Evolutionary conservation across 2,113 vertebrate genomes (phyloP).

Genomic region (Drymodes brunneopygia): DNA sequence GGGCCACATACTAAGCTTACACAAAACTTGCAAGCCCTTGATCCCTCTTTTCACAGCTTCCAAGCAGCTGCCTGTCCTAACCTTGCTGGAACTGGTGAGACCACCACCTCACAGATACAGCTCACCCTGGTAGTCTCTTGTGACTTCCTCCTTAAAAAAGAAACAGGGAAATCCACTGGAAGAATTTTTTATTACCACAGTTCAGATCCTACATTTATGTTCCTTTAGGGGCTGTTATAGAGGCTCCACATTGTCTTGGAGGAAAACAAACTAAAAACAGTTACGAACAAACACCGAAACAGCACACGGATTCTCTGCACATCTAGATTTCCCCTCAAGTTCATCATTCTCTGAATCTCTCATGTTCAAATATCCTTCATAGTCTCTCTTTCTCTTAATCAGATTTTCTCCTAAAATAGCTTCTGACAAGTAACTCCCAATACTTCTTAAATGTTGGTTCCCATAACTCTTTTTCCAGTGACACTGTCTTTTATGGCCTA

Average conservation of each 20-base stretch:
- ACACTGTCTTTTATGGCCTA: background rate
- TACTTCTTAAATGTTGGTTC: background rate
- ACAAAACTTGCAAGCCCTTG: background rate
- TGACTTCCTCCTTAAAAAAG: background rate
- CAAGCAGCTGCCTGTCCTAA: background rate
- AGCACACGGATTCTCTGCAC: background rate
- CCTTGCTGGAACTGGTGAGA: background rate
- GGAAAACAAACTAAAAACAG: background rate
- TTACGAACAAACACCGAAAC: background rate
- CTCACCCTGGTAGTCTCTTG: background rate
- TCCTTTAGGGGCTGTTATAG: background rate
- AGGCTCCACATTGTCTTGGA: background rate
- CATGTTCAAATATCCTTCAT: background rate
- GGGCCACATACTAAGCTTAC: background rate
- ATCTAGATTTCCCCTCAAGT: background rate
- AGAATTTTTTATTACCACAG: background rate
- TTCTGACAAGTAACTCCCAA: background rate
- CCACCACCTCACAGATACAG: background rate
- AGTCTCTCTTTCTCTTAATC: background rate
- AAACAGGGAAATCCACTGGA: background rate
- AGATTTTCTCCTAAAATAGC: background rate
- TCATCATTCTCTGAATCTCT: background rate
- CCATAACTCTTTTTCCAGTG: background rate
- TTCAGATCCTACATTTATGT: background rate
- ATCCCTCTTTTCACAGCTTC: background rate